Evolutionary conservation across 2,888 invertebrate species (phyloP), one percentile per base, ranked within the genome.

Genomic region (Ptychoptera albimana): DNA sequence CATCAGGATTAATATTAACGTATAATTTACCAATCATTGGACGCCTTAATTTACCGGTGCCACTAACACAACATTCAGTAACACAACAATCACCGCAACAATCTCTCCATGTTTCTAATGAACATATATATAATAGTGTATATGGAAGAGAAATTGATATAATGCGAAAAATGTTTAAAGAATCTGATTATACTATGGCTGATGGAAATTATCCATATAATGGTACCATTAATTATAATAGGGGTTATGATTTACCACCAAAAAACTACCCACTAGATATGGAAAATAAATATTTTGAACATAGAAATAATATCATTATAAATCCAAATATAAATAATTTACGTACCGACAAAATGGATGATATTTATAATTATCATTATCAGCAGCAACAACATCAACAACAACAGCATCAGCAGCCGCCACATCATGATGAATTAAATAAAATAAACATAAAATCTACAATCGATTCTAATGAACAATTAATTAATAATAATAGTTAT

Each of bases 141-240:
- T 48, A 48, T 42, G 45, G 48, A 6, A 38, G 48, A 2, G 48
- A 48, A 44, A 39, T 48, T 42, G 48, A 48, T 39, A 30, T 45
- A 38, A 48, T 48, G 48, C 32, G 42, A 34, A 45, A 45, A 45
- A 48, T 48, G 44, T 44, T 45, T 38, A 39, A 39, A 44, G 16
- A 34, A 23, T 16, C 23, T 7, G 23, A 23, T 3, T 23, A 23
- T 23, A 23, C 23, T 7, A 7, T 7, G 7, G 23, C 23, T 3
- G 23, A 30, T 39, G 23, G 31, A 30, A 30, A 40, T 40, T 40
- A 32, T 13, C 14, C 39, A 13, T 30, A 39, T 30, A 14, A 30
- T 12, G 30, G 30, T 13, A 29, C 30, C 2, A 30, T n/a, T 8
- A 14, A 14, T 12, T 12, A 14, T 12, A 14, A 14, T 12, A 11